Conservation (phyloP, 2,888 invertebrate species). For the Drosophila mettleri region DNA sequence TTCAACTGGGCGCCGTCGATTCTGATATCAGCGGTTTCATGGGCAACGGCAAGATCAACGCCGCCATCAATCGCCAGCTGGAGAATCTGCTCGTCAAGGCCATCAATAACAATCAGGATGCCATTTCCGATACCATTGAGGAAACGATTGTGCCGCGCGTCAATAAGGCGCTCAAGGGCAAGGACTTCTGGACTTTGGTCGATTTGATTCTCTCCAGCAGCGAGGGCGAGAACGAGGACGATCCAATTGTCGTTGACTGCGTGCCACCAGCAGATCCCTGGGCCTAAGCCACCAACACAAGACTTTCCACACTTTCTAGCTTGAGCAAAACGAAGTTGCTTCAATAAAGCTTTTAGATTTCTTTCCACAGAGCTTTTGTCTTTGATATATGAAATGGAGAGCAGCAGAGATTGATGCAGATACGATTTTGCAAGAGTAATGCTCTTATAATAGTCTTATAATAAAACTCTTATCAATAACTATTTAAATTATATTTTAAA, state of each 20-base stretch:
- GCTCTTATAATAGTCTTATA: no score
- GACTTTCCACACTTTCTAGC: slow-evolving; percentile 4
- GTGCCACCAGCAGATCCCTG: slow-evolving; percentile 80
- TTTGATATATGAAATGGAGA: no score
- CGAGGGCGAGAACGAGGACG: slow-evolving; percentile 72
- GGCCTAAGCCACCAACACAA: slow-evolving; percentile 63
- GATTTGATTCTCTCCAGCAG: slow-evolving; percentile 67
- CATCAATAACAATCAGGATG: slow-evolving; percentile 72
- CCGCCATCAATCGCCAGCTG: slow-evolving; percentile 70
- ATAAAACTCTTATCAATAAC: no score
- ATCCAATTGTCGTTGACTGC: slow-evolving; percentile 75
- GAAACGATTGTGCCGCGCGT: slow-evolving; percentile 70
- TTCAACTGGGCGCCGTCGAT: slow-evolving; percentile 65
- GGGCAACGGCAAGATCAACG: slow-evolving; percentile 70
- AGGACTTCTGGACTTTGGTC: slow-evolving; percentile 77
- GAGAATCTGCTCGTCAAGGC: slow-evolving; percentile 65
- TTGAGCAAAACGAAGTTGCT: not conserved
- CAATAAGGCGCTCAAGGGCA: slow-evolving; percentile 78
- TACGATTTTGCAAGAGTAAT: no score
- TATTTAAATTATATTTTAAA: no score
- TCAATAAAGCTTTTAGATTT: slow-evolving; percentile 31
- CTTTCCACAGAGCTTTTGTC: not conserved
- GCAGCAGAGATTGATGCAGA: no score
- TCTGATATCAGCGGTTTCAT: slow-evolving; percentile 78
- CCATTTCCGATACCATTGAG: slow-evolving; percentile 76